These are phyloP conservation scores for Antheraea mylitta DNA, from an alignment of 1,140 invertebrate species.

Conservation along the genomic window DNA sequence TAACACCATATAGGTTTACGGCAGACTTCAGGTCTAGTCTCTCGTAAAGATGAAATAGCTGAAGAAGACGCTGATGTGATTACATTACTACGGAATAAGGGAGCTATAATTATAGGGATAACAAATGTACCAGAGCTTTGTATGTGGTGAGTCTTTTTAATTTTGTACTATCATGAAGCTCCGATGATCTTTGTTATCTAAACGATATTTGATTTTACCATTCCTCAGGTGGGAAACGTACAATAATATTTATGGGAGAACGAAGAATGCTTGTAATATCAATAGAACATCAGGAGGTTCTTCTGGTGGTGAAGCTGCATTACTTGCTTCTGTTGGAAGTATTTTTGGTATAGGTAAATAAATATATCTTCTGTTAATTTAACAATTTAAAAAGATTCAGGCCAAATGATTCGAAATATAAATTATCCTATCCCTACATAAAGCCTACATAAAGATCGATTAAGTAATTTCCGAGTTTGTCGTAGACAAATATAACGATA, in stretches of 20 bases:
- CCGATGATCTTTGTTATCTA: too few relatives aligned
- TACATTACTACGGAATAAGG: constrained; percentile 84
- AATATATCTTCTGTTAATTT: too few relatives aligned
- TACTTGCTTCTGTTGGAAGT: constrained; percentile 83
- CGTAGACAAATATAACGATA: too few relatives aligned
- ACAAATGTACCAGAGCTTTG: constrained; percentile 96
- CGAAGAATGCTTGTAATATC: constrained; percentile 94
- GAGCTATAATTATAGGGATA: constrained; percentile 92
- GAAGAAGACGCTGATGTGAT: constrained; percentile 87
- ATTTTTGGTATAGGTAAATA: constrained; percentile 87
- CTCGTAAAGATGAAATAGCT: constrained; percentile 80
- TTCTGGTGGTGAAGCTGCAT: constrained; percentile 88
- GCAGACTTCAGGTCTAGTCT: constrained; percentile 83
- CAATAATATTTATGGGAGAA: constrained; percentile 94
- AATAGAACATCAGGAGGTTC: constrained; percentile 92
- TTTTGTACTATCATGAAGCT: not conserved
- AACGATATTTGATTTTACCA: too few relatives aligned
- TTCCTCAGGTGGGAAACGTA: constrained; percentile 88
- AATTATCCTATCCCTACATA: too few relatives aligned
- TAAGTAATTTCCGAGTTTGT: too few relatives aligned
- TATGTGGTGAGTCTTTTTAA: constrained; percentile 85
- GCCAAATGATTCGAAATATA: too few relatives aligned
- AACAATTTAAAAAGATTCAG: too few relatives aligned
- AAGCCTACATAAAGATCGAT: too few relatives aligned
- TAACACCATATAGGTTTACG: constrained; percentile 80